These are phyloP conservation scores for Cariama cristata DNA, from an alignment of 2,113 vertebrate species.

Conservation along the genomic window DNA sequence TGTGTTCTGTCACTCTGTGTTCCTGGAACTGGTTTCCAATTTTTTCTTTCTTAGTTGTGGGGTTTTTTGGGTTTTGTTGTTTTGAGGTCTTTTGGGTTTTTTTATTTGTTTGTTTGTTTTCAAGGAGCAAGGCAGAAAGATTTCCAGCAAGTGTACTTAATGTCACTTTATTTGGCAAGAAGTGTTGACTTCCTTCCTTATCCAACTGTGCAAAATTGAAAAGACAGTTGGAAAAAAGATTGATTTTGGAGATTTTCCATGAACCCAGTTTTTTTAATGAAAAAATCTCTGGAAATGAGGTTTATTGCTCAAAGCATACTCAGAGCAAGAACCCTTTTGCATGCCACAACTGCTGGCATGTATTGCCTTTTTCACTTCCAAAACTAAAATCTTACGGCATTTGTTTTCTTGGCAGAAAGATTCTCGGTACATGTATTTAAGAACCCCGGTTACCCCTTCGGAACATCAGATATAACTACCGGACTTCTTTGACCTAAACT, in stretches of 20 bases:
- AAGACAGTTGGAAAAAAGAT: slow-evolving; percentile 1
- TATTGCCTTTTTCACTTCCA: not conserved
- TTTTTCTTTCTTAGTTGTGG: not conserved
- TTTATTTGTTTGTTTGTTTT: not conserved
- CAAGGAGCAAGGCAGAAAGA: not conserved
- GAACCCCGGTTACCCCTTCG: not conserved
- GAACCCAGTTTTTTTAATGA: slow-evolving; percentile 22
- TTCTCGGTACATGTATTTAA: not conserved
- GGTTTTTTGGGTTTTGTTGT: not conserved
- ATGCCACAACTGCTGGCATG: not conserved
- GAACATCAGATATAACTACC: not conserved
- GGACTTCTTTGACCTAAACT: not conserved
- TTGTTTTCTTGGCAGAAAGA: not conserved
- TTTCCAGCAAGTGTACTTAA: slow-evolving; percentile 33
- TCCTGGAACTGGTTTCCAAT: not conserved
- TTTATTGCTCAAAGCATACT: slow-evolving; percentile 41
- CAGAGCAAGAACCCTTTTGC: not conserved
- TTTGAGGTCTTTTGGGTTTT: too few relatives aligned
- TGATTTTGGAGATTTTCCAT: slow-evolving; percentile 29
- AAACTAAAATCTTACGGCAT: not conserved
- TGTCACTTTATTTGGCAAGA: slow-evolving; percentile 22
- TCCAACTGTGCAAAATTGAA: slow-evolving; percentile 44
- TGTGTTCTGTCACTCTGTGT: not conserved
- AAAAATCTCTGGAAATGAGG: slow-evolving; percentile 43
- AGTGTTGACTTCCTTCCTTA: slow-evolving; percentile 19